phyloP scores from a whole-genome alignment of 2,888 invertebrate genomes.

The Seira musarum region DNA sequence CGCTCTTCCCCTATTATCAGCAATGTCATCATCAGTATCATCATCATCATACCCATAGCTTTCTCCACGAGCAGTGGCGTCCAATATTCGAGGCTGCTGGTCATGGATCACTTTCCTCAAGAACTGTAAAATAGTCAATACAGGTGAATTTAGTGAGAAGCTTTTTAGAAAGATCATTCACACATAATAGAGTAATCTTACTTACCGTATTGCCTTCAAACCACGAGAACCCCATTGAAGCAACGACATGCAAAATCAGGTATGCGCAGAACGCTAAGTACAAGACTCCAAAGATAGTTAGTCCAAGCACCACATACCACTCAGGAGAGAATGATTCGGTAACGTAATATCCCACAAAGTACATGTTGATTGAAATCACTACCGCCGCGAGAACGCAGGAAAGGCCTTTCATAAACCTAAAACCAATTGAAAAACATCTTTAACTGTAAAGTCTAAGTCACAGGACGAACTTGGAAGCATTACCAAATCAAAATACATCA shows the following conservation, averaged over 20 bases:
- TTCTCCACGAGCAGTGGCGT: constrained; percentile 42
- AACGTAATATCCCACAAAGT: constrained; percentile 77
- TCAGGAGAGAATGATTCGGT: constrained; percentile 76
- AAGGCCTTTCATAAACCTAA: constrained; percentile 80
- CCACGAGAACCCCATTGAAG: constrained; percentile 77
- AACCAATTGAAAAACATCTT: too few species aligned
- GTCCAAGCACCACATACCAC: constrained; percentile 73
- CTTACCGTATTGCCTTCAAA: constrained; percentile 69
- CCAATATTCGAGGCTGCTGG: constrained; percentile 63
- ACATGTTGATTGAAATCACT: constrained; percentile 86
- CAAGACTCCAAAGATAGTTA: constrained; percentile 77
- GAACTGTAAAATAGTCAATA: constrained; percentile 41
- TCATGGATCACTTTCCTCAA: constrained; percentile 56
- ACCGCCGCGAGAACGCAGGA: constrained; percentile 79
- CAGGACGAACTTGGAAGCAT: too few species aligned
- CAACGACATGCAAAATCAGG: constrained; percentile 81
- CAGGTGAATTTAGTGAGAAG: background rate
- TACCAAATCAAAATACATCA: too few species aligned
- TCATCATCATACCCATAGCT: constrained; percentile 69
- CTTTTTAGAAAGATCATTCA: background rate
- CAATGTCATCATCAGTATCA: constrained; percentile 37
- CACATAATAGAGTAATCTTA: background rate
- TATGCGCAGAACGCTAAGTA: constrained; percentile 84
- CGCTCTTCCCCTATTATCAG: constrained; percentile 24
- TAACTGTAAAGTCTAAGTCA: too few species aligned